Percentiles rank a stretch among this genome's conserved stretches.
Conservation (phyloP, 2,113 vertebrate species). For the Xenus cinereus region DNA sequence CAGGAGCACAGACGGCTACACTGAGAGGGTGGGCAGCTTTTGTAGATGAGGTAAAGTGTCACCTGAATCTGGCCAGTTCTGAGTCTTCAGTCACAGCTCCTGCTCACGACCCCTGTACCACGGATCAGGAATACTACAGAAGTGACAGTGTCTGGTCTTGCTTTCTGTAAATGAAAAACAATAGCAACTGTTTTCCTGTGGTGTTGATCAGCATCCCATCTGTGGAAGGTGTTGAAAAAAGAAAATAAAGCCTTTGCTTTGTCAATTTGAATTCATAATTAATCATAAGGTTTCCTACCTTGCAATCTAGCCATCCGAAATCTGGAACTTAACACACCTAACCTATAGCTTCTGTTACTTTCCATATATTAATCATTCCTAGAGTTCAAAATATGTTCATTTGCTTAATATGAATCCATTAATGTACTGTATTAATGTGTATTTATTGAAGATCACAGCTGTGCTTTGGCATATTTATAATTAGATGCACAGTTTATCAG, state of each 20-base stretch:
- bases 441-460: constrained; percentile 22
- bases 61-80: background rate
- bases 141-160: background rate
- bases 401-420: background rate
- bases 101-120: background rate
- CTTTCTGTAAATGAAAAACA: background rate
- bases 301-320: background rate
- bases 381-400: constrained; percentile 9
- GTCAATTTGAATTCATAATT: background rate
- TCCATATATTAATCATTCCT: background rate
- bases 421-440: background rate
- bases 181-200: background rate
- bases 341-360: background rate
- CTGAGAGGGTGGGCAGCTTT: background rate
- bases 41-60: background rate
- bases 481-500: background rate
- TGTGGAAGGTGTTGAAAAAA: background rate
- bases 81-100: background rate
- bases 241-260: background rate
- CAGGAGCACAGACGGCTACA: background rate
- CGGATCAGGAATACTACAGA: background rate
- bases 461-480: constrained; percentile 3
- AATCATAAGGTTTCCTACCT: background rate
- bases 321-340: background rate
- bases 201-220: background rate